phyloP scores from a whole-genome alignment of 2,888 invertebrate genomes.

The Patella caerulea region DNA sequence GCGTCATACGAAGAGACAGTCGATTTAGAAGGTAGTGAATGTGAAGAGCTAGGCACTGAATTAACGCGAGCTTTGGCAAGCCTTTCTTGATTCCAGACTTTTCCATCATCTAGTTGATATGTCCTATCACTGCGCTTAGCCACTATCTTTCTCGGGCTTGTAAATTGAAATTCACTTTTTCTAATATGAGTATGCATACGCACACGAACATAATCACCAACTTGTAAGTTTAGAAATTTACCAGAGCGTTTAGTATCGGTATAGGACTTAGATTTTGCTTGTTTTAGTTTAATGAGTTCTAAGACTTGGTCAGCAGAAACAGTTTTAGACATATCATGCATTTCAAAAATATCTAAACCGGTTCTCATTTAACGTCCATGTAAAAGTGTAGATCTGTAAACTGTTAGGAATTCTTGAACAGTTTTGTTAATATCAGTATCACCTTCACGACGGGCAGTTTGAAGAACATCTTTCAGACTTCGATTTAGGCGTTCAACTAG shows the following conservation, averaged over 20 bases:
- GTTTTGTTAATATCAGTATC: background rate
- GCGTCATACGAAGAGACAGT: background rate
- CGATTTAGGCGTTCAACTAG: slow-evolving; percentile 46
- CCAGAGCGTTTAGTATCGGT: background rate
- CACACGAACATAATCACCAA: background rate
- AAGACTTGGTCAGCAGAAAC: background rate
- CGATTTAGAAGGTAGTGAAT: background rate
- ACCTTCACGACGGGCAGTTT: background rate
- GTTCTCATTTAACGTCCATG: background rate
- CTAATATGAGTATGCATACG: background rate
- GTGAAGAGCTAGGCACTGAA: background rate
- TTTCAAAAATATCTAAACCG: background rate
- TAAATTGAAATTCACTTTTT: slow-evolving; percentile 1
- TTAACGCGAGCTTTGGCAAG: background rate
- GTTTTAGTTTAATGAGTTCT: background rate
- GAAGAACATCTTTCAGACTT: slow-evolving; percentile 1
- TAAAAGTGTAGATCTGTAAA: background rate
- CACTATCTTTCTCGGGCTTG: background rate
- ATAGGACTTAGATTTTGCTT: background rate
- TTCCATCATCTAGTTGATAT: background rate
- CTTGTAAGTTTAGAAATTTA: background rate
- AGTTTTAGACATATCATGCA: background rate
- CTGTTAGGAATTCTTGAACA: background rate
- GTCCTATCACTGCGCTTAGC: background rate
- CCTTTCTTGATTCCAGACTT: background rate